phyloP scores from a whole-genome alignment of 2,888 invertebrate genomes.

The Caenorhabditis virilis region DNA sequence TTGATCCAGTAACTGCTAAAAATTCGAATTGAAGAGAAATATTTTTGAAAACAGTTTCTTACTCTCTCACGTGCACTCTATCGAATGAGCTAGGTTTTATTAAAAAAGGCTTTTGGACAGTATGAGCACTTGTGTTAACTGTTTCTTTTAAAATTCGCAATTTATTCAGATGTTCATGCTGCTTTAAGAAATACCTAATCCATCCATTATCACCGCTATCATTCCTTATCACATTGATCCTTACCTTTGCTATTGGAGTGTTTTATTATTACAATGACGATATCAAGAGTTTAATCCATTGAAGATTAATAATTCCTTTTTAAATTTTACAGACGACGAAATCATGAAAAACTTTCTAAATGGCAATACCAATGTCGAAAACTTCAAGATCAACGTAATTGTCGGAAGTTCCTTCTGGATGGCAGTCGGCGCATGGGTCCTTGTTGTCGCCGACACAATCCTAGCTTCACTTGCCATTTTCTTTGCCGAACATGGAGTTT shows the following conservation, averaged over 20 bases:
- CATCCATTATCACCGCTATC: conserved; percentile 32
- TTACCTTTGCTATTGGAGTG: conserved; percentile 19
- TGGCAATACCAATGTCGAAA: conserved; percentile 7
- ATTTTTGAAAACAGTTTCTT: no score
- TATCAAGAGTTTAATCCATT: conserved; percentile 15
- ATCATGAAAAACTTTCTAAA: conserved; percentile 5
- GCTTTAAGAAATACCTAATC: conserved; percentile 37
- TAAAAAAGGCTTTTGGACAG: no score
- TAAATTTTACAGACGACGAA: neutral
- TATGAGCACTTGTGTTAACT: neutral
- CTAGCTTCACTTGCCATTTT: conserved; percentile 35
- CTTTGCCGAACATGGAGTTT: conserved; percentile 34
- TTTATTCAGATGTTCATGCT: conserved; percentile 34
- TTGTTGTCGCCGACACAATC: conserved; percentile 27
- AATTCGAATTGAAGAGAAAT: no score
- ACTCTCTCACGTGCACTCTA: no score
- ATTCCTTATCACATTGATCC: conserved; percentile 22
- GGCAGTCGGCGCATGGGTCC: conserved; percentile 33
- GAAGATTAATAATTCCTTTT: neutral
- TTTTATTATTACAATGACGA: conserved; percentile 29
- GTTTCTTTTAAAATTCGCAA: neutral
- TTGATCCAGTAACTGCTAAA: no score
- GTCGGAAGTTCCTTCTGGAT: conserved; percentile 35
- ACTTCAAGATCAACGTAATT: conserved; percentile 25
- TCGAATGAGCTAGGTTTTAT: no score